These are phyloP conservation scores for Brenthis hecate DNA, from an alignment of 2,888 invertebrate species.

Conservation along the genomic window DNA sequence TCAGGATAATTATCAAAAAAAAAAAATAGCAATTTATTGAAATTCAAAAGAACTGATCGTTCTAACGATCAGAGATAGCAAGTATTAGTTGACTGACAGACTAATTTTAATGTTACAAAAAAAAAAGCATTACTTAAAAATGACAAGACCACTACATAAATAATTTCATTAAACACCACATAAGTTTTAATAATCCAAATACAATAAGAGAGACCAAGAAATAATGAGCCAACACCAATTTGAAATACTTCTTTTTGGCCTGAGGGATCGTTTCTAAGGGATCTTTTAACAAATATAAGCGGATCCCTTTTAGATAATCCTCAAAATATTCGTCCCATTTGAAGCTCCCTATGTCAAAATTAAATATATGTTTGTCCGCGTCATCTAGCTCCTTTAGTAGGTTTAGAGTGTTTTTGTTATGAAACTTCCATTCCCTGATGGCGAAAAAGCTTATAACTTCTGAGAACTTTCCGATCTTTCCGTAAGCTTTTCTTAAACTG, in stretches of 20 bases:
- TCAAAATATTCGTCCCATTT: slow-evolving; percentile 88
- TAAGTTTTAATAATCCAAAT: slow-evolving; percentile 48
- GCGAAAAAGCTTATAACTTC: slow-evolving; percentile 88
- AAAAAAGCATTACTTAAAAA: no score
- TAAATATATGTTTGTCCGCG: slow-evolving; percentile 83
- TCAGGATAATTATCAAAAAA: no score
- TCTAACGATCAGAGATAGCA: no score
- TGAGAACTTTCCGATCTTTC: slow-evolving; percentile 87
- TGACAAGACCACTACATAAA: neutral
- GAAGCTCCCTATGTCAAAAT: slow-evolving; percentile 84
- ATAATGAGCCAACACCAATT: slow-evolving; percentile 55
- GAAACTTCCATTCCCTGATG: slow-evolving; percentile 86
- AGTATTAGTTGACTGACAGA: no score
- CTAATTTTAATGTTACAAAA: no score
- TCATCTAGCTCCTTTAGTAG: slow-evolving; percentile 79
- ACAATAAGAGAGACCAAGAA: slow-evolving; percentile 24
- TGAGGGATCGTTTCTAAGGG: slow-evolving; percentile 85
- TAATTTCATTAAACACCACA: slow-evolving; percentile 44
- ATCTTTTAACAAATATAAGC: slow-evolving; percentile 89
- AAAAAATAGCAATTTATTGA: no score
- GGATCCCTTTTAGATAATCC: slow-evolving; percentile 86
- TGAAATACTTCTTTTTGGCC: slow-evolving; percentile 71
- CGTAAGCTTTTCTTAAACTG: slow-evolving; percentile 88
- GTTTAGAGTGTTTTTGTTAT: slow-evolving; percentile 81
- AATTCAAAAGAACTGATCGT: no score